A percentile compares a stretch with the other conserved stretches of the same genome.
phyloP scores from a whole-genome alignment of 1,140 invertebrate genomes.

The Zeugodacus cucurbitae region DNA sequence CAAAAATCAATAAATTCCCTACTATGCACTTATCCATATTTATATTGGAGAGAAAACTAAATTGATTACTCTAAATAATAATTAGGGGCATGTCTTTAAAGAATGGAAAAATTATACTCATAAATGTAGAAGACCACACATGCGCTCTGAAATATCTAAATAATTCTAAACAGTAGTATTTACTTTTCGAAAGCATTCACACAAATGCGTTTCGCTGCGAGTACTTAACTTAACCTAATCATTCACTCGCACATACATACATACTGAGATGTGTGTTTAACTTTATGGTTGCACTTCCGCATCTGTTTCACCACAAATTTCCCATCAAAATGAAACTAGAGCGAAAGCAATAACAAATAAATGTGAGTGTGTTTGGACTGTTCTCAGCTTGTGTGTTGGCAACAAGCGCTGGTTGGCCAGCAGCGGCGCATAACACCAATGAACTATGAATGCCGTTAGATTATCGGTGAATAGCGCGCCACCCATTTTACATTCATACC shows the following conservation, averaged over 20 bases:
- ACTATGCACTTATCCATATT: too few species aligned
- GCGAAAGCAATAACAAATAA: neutral
- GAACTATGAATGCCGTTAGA: conserved; percentile 30
- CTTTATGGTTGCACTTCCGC: neutral
- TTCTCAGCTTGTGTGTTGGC: neutral
- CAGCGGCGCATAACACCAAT: neutral
- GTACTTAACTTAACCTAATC: neutral
- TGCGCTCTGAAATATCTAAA: too few species aligned
- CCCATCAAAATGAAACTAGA: neutral
- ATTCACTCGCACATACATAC: too few species aligned
- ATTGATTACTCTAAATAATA: too few species aligned
- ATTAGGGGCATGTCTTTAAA: too few species aligned
- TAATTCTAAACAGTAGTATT: too few species aligned
- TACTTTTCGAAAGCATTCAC: neutral
- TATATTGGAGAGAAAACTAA: too few species aligned
- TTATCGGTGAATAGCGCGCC: conserved; percentile 17
- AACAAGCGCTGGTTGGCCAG: neutral
- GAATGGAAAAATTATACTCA: too few species aligned
- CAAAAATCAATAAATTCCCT: too few species aligned
- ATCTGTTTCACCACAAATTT: neutral
- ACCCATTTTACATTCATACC: conserved; percentile 8
- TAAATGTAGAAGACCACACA: too few species aligned
- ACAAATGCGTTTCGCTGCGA: neutral
- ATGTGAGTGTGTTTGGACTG: neutral
- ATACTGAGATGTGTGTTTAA: neutral